Evolutionary conservation across 2,888 invertebrate genomes (phyloP), one percentile per base, ranked within the genome.

Genomic region (Morpho helenor): DNA sequence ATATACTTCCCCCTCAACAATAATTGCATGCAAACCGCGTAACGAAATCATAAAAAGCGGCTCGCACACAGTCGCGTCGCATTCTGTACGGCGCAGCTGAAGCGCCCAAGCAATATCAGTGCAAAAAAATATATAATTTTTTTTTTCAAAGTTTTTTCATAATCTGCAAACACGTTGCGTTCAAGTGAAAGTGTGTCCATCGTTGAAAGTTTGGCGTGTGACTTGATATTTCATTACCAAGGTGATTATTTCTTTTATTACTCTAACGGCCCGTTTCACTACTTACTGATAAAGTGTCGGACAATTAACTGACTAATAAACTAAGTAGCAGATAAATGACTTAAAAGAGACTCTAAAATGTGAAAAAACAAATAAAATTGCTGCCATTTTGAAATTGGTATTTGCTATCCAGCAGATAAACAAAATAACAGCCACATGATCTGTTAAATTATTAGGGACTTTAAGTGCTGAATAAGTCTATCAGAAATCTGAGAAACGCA

Each of bases 21-120:
- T 69, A 72, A 65, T 69, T 74, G 77, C 72, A 78, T 58, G 75
- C 83, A 84, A 59, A 57, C 66, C 77, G 82, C 89, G 87, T 86
- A 84, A 88, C 87, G 87, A 86, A 87, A 87, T 89, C 68, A 88
- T 90, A 90, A 84, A 90, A 89, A 79, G 78, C 72, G 76, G 75
- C 69, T 6, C 68, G 63, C 74, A 63, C 68, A 66, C 71, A 66
- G 68, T 59, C 70, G 65, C 69, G 66, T 68, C 79, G 74, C 89
- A 89, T 87, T 78, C 70, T 64, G 63, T 48, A 75, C 76, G 71
- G 77, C 80, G 82, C 82, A 77, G 75, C 66, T 64, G 79, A 82
- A 81, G 84, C 78, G 70, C 68, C 69, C 72, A 66, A 68, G 66
- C 61, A 52, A 53, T 47, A 47, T 8, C n/a, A 23, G 54, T 54